A percentile compares a stretch with the other conserved stretches of the same genome.
phyloP scores from a whole-genome alignment of 2,888 invertebrate genomes.

The Tridacna crocea region DNA sequence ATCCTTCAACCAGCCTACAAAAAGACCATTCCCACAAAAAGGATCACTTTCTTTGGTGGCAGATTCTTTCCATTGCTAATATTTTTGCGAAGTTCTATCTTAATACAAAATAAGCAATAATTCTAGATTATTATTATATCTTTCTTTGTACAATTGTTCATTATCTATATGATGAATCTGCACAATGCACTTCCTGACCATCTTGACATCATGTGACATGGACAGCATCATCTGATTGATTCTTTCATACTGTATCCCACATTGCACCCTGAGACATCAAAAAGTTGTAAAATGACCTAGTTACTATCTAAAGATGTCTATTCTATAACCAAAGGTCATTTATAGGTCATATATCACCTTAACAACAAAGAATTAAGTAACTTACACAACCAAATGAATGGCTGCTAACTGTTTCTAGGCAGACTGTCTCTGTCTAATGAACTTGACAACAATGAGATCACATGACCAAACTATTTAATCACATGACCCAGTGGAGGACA shows the following conservation, averaged over 20 bases:
- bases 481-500: constrained; percentile 34
- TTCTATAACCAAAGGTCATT: neutral
- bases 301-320: neutral
- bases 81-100: neutral
- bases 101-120: neutral
- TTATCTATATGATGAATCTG: neutral
- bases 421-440: neutral
- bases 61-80: neutral
- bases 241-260: neutral
- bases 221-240: constrained; percentile 10
- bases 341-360: neutral
- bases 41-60: too few relatives aligned
- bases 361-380: neutral
- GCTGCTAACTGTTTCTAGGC: neutral
- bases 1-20: too few relatives aligned
- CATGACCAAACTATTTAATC: constrained; percentile 44
- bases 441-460: constrained; percentile 46
- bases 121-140: neutral
- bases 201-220: neutral
- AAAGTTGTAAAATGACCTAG: neutral
- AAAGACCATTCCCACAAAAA: too few relatives aligned
- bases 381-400: constrained; percentile 5
- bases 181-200: too few relatives aligned
- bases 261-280: constrained; percentile 32
- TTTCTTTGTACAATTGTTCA: neutral